Percentiles rank a stretch among this genome's conserved stretches.
These are phyloP conservation scores for Eulithis prunata DNA, from an alignment of 2,888 invertebrate species.

Conservation along the genomic window DNA sequence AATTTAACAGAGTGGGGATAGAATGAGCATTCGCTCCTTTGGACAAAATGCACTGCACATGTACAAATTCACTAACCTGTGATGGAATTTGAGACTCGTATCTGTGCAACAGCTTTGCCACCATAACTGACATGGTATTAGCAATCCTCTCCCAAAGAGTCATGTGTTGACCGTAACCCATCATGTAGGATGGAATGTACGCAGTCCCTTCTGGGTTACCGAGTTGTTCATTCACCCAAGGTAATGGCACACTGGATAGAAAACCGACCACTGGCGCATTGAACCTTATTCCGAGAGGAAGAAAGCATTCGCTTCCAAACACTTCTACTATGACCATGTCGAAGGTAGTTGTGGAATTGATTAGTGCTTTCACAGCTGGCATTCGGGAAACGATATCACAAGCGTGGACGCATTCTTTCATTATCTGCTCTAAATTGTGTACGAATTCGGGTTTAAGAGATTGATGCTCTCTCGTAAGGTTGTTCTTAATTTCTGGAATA, in stretches of 20 bases:
- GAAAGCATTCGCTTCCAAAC: conserved; percentile 84
- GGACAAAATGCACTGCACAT: conserved; percentile 50
- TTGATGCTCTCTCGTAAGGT: conserved; percentile 65
- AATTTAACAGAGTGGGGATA: too few species aligned
- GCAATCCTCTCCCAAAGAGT: conserved; percentile 73
- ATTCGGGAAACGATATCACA: conserved; percentile 73
- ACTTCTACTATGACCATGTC: conserved; percentile 79
- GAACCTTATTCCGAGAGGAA: conserved; percentile 81
- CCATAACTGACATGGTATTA: conserved; percentile 72
- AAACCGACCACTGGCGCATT: conserved; percentile 82
- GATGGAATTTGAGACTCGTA: conserved; percentile 74
- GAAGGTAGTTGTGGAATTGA: conserved; percentile 66
- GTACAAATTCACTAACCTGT: conserved; percentile 57
- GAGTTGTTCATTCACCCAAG: conserved; percentile 83
- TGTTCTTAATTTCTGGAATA: conserved; percentile 75
- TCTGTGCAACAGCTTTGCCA: conserved; percentile 70
- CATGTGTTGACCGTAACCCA: conserved; percentile 79
- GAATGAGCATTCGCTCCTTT: too few species aligned
- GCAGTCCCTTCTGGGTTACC: conserved; percentile 84
- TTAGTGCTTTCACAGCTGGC: conserved; percentile 65
- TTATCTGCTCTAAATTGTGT: conserved; percentile 73
- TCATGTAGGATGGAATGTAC: conserved; percentile 83
- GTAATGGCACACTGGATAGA: conserved; percentile 80
- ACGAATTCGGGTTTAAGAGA: conserved; percentile 70
- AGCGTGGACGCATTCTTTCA: conserved; percentile 75